phyloP scores from a whole-genome alignment of 2,888 invertebrate species.

The Nemotelus nigrinus region DNA sequence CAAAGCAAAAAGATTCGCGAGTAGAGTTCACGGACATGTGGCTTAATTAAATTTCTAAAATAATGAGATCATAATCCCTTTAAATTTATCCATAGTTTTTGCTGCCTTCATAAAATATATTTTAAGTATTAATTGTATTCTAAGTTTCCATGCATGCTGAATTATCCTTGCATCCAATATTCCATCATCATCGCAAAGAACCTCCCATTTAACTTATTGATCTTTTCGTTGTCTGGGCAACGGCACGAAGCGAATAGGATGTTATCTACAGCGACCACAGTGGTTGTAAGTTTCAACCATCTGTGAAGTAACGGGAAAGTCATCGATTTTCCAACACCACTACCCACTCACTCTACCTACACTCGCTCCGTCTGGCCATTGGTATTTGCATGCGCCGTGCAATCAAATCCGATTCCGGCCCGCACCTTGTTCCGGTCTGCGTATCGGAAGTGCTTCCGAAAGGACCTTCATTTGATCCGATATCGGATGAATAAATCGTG shows the following conservation, averaged over 20 bases:
- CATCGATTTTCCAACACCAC: constrained; percentile 39
- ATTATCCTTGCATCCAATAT: not conserved
- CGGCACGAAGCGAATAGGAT: constrained; percentile 16
- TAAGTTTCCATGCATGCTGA: too few relatives aligned
- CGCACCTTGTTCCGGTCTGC: constrained; percentile 16
- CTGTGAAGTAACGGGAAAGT: constrained; percentile 21
- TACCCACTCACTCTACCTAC: not conserved
- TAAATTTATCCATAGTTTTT: too few relatives aligned
- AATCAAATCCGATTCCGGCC: constrained; percentile 33
- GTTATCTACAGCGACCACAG: constrained; percentile 2
- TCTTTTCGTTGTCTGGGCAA: constrained; percentile 43
- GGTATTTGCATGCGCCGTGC: constrained; percentile 40
- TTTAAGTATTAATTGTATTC: too few relatives aligned
- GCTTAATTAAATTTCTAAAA: too few relatives aligned
- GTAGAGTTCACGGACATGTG: too few relatives aligned
- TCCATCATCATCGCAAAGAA: not conserved
- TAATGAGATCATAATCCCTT: too few relatives aligned
- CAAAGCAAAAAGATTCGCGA: too few relatives aligned
- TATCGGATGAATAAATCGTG: constrained; percentile 13
- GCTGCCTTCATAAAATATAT: too few relatives aligned
- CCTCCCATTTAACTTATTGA: constrained; percentile 45
- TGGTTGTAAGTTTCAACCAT: constrained; percentile 18
- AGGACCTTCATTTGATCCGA: constrained; percentile 8
- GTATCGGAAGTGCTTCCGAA: constrained; percentile 33
- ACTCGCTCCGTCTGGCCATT: not conserved